A percentile compares a stretch with the other conserved stretches of the same genome.
Conservation (phyloP, 2,888 invertebrate species). For the Callimorpha dominula region DNA sequence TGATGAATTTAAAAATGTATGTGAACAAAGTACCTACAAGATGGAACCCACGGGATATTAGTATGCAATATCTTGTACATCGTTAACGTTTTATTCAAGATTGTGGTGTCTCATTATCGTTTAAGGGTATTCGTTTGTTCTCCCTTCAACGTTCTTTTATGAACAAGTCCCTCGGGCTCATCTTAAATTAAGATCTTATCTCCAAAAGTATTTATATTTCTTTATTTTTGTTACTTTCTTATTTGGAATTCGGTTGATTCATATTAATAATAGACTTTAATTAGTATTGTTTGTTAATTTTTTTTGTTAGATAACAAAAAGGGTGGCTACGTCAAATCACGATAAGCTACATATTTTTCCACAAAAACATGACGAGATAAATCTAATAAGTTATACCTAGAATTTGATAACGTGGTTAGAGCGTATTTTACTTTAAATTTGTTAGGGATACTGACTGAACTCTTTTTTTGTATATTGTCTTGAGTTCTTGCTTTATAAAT, state of each 20-base stretch:
- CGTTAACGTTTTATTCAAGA: slow-evolving; percentile 49
- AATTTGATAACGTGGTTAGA: too few species aligned
- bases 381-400: too few species aligned
- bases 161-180: slow-evolving; percentile 47
- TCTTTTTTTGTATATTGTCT: not conserved
- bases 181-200: slow-evolving; percentile 56
- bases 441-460: too few species aligned
- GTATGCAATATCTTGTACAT: slow-evolving; percentile 39
- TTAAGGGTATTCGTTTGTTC: slow-evolving; percentile 55
- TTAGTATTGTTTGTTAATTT: slow-evolving; percentile 38
- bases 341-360: not conserved
- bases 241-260: slow-evolving; percentile 39
- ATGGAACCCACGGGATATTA: slow-evolving; percentile 17
- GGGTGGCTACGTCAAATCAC: slow-evolving; percentile 3
- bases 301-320: slow-evolving; percentile 19
- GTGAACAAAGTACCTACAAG: not conserved
- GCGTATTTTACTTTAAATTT: too few species aligned
- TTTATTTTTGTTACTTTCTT: slow-evolving; percentile 39
- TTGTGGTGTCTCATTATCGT: slow-evolving; percentile 66
- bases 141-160: slow-evolving; percentile 47
- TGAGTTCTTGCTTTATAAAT: not conserved
- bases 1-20: not conserved
- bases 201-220: slow-evolving; percentile 47
- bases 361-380: not conserved
- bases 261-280: slow-evolving; percentile 42